Conservation (phyloP, 2,888 invertebrate genomes). For the Tetranychus truncatus region DNA sequence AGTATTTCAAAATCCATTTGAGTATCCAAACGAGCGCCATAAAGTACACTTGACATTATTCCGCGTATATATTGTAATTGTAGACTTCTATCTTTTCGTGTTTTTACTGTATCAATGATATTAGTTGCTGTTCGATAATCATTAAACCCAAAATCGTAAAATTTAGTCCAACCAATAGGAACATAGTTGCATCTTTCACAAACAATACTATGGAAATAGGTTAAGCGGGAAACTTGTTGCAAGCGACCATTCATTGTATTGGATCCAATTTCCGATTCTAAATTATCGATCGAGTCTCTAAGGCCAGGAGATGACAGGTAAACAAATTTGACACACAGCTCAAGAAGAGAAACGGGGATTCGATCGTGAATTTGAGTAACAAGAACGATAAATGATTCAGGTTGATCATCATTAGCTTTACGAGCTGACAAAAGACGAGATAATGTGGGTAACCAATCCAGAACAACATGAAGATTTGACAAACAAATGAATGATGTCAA, state of each 20-base stretch:
- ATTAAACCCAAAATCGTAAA: slow-evolving; percentile 66
- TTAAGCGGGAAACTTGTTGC: slow-evolving; percentile 39
- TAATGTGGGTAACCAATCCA: slow-evolving; percentile 48
- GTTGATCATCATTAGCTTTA: slow-evolving; percentile 6
- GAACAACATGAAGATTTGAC: slow-evolving; percentile 60
- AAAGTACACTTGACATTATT: slow-evolving; percentile 56
- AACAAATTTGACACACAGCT: slow-evolving; percentile 19
- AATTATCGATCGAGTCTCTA: slow-evolving; percentile 12
- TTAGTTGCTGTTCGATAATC: slow-evolving; percentile 57
- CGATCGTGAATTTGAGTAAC: slow-evolving; percentile 17
- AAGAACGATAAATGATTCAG: slow-evolving; percentile 12
- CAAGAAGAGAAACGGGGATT: slow-evolving; percentile 16
- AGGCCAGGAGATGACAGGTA: slow-evolving; percentile 20
- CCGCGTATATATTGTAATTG: slow-evolving; percentile 60
- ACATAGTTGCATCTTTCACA: slow-evolving; percentile 73
- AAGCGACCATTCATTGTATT: not conserved
- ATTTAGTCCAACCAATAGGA: slow-evolving; percentile 76
- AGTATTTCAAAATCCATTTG: slow-evolving; percentile 50
- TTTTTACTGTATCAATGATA: slow-evolving; percentile 36
- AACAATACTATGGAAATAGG: slow-evolving; percentile 71
- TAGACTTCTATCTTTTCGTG: slow-evolving; percentile 22
- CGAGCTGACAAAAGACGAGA: slow-evolving; percentile 28
- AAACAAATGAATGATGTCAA: slow-evolving; percentile 40
- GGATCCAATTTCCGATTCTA: not conserved
- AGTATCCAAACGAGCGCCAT: slow-evolving; percentile 69